Base-by-base conservation (phyloP, 2,888 invertebrate species). In the Sphaeridia pumilis region DNA sequence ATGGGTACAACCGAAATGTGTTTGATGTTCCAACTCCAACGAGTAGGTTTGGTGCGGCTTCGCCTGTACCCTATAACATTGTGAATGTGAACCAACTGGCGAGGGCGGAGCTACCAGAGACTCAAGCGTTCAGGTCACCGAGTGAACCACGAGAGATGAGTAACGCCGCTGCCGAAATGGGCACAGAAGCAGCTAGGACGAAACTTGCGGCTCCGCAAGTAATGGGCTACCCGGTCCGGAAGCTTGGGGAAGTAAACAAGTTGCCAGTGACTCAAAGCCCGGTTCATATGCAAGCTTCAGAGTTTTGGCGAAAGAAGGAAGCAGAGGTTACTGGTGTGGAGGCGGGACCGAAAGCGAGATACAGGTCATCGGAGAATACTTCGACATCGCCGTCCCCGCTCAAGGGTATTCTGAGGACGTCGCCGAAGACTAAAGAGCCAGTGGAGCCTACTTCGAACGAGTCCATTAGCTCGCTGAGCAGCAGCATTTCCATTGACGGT, bases 271-370 rank as follows among this genome's bases (percentile, higher is more conserved):
- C 63, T 3, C 59, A 55, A 24, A 57, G 54, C 51, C 65, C 63
- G 17, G 59, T 64, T 22, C 64, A 65, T 44, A 45, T 57, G 50
- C 60, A 56, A 50, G 66, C 62, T n/a, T 61, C 57, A 2, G 66
- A 63, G 42, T 65, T 67, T 49, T 67, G 66, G 66, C 57, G 65
- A 48, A 62, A 62, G 52, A 66, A 65, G 47, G 66, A 66, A 34
- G 59, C 59, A n/a, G 61, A 63, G 49, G 54, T 54, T 12, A 56
- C 61, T 10, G 61, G 58, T 3, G 38, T 26, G 21, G 43, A 3
- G 21, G 44, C 4, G n/a, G 7, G 17, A 20, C 22, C 4, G 20
- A 25, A 26, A 5, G 31, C 43, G 27, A 50, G 64, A 41, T 61
- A 63, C 36, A 58, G 64, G 3, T 65, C 64, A 17, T 62, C 63